phyloP scores from a whole-genome alignment of 2,113 vertebrate species.

The Raja brachyura region DNA sequence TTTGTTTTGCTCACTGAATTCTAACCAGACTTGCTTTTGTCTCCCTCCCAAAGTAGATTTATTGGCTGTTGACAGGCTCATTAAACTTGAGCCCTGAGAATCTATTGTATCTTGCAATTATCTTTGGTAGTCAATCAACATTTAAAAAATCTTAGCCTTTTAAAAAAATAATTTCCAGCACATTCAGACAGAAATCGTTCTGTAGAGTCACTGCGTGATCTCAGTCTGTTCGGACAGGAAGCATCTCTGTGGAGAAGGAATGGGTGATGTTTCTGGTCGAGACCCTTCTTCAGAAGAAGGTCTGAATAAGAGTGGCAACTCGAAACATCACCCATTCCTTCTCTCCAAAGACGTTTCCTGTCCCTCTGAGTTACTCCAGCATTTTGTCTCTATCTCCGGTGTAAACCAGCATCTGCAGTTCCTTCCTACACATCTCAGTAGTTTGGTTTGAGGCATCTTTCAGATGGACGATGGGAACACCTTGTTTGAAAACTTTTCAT shows the following conservation, averaged over 20 bases:
- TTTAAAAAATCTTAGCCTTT: background rate
- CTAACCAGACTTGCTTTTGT: constrained; percentile 42
- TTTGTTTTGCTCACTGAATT: constrained; percentile 53
- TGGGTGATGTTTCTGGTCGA: too few relatives aligned
- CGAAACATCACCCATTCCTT: too few relatives aligned
- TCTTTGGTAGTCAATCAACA: background rate
- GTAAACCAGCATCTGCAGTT: too few relatives aligned
- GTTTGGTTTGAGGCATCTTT: background rate
- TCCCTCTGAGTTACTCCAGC: too few relatives aligned
- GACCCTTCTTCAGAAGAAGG: too few relatives aligned
- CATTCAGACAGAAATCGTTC: background rate
- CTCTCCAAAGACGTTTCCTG: too few relatives aligned
- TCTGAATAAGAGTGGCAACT: too few relatives aligned
- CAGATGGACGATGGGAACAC: background rate
- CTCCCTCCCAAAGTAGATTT: constrained; percentile 42
- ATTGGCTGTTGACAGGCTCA: background rate
- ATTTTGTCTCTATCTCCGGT: too few relatives aligned
- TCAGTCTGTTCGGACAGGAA: background rate
- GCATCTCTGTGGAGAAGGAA: too few relatives aligned
- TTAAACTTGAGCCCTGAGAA: constrained; percentile 27
- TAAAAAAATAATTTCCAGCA: background rate
- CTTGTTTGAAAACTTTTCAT: background rate
- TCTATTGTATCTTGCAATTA: constrained; percentile 27
- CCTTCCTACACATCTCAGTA: too few relatives aligned
- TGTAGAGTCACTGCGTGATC: background rate